A percentile compares a stretch with the other conserved stretches of the same genome.
Evolutionary conservation across 2,113 vertebrate genomes (phyloP).

Genomic region (Eleginops maclovinus): DNA sequence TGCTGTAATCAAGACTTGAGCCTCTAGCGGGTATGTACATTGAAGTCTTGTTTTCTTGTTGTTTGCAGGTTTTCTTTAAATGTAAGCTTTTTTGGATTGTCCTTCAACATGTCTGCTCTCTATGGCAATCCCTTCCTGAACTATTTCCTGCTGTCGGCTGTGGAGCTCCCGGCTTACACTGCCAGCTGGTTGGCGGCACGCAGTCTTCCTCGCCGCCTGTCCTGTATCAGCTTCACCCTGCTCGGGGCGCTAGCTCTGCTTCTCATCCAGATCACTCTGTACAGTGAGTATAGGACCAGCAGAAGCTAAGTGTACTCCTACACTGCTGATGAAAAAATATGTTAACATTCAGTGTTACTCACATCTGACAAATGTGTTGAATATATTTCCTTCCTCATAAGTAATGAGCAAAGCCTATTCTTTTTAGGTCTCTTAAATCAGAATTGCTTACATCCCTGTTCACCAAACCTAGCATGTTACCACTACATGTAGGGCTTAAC

Average conservation of each 20-base stretch:
- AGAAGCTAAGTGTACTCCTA: not conserved
- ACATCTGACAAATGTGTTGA: too few relatives aligned
- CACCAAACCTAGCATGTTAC: too few relatives aligned
- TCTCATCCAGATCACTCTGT: constrained; percentile 40
- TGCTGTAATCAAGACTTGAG: not conserved
- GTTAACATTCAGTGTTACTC: too few relatives aligned
- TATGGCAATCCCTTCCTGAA: constrained; percentile 60
- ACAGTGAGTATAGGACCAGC: constrained; percentile 52
- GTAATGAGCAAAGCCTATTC: too few relatives aligned
- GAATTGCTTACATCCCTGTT: not conserved
- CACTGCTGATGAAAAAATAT: not conserved
- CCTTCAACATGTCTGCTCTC: constrained; percentile 59
- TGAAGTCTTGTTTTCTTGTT: not conserved
- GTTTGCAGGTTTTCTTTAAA: constrained; percentile 57
- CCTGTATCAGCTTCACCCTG: constrained; percentile 34
- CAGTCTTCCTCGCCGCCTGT: constrained; percentile 37
- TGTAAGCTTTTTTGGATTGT: constrained; percentile 54
- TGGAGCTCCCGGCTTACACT: constrained; percentile 49
- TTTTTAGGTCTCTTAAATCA: not conserved
- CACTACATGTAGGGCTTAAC: not conserved
- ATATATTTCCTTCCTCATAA: too few relatives aligned
- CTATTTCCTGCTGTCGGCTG: constrained; percentile 37
- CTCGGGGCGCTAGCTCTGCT: constrained; percentile 49
- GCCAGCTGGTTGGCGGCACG: constrained; percentile 32
- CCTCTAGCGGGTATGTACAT: not conserved